Evolutionary conservation across 1,140 invertebrate species (phyloP), one percentile per base, ranked within the genome.

Genomic region (Sminthurides bifidus): DNA sequence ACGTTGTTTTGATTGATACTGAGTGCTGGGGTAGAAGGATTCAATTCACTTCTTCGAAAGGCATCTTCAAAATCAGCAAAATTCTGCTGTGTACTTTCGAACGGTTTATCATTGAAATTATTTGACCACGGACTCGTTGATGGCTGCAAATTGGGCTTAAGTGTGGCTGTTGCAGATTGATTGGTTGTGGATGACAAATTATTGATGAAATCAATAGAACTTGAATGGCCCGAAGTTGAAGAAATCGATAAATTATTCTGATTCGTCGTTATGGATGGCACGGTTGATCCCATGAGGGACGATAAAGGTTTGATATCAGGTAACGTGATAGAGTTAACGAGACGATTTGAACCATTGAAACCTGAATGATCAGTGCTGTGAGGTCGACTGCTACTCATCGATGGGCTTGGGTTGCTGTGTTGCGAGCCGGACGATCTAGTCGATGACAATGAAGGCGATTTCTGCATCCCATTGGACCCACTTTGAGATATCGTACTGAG

Each of bases 41-140:
- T 33, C 21, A 49, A 31, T 6, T 49, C 8, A n/a, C 45, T 57
- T 27, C 33, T 19, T 29, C 40, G 59, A 60, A 66, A 66, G 17
- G 61, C 61, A 55, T 65, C 61, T 37, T 69, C 68, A 56, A 69
- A 69, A 52, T 69, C 66, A 0, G 68, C 68, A 65, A 69, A 69
- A 56, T 68, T 68, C 15, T 6, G 12, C 3, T 49, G 29, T 17
- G 8, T 48, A 35, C 61, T 61, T 60, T 65, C 65, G 29, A 62
- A 64, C 51, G 59, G 46, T 35, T 59, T 49, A 37, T 50, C 30
- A n/a, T 14, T n/a, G n/a, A n/a, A n/a, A n/a, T n/a, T n/a, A n/a
- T n/a, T n/a, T n/a, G n/a, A n/a, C n/a, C n/a, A n/a, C n/a, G n/a
- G n/a, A n/a, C n/a, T n/a, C n/a, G n/a, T n/a, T n/a, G n/a, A n/a